Conservation (phyloP, 2,888 invertebrate species). For the Carpatolechia fugitivella region DNA sequence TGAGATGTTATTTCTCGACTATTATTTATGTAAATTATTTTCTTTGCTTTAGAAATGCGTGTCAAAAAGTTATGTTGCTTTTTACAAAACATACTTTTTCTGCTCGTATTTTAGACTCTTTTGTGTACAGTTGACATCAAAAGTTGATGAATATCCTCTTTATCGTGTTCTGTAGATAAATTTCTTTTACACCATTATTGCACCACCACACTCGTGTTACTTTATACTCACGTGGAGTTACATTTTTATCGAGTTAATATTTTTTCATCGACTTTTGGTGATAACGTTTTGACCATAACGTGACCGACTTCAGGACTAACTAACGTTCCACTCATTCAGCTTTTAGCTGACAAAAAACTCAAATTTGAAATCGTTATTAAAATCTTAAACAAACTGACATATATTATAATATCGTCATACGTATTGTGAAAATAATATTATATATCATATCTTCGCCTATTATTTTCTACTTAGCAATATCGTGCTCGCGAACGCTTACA, state of each 20-base stretch:
- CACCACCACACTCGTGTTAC: no score
- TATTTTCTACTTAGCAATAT: constrained; percentile 7
- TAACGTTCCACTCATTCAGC: background rate
- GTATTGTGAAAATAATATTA: background rate
- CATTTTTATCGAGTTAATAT: background rate
- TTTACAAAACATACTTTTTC: no score
- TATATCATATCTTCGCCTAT: background rate
- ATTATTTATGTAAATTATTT: background rate
- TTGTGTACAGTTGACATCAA: constrained; percentile 14
- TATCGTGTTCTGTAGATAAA: background rate
- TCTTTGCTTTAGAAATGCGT: background rate
- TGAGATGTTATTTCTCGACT: background rate
- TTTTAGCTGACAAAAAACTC: no score
- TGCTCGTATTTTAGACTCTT: no score
- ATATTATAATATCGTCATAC: no score
- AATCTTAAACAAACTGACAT: no score
- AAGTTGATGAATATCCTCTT: constrained; percentile 12
- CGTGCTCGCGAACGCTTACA: background rate
- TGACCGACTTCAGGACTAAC: constrained; percentile 12
- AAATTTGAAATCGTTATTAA: no score
- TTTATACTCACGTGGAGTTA: no score
- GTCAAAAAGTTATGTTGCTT: no score
- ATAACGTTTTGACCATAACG: constrained; percentile 15
- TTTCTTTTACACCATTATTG: background rate
- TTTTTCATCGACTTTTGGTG: constrained; percentile 13